A percentile compares a stretch with the other conserved stretches of the same genome.
These are phyloP conservation scores for Oryzias melastigma DNA, from an alignment of 2,113 vertebrate genomes.

Conservation along the genomic window DNA sequence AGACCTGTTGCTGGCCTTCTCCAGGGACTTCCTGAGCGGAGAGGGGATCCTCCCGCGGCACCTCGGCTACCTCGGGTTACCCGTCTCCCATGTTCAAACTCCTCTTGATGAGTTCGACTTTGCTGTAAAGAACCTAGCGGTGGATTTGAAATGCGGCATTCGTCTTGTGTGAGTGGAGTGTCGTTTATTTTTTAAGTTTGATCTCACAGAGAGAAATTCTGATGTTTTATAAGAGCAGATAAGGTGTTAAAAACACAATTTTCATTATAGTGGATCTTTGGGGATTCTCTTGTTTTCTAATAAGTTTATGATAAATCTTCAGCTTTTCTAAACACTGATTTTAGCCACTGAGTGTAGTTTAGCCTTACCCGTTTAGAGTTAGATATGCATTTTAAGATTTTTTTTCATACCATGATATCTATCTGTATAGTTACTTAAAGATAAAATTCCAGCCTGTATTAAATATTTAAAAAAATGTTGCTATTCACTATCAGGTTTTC, in stretches of 20 bases:
- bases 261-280: too few relatives aligned
- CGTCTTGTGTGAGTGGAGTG: slow-evolving; percentile 88
- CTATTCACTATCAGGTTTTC: too few relatives aligned
- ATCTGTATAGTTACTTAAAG: too few relatives aligned
- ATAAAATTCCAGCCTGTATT: too few relatives aligned
- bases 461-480: too few relatives aligned
- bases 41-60: slow-evolving; percentile 95
- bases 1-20: slow-evolving; percentile 92
- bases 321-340: too few relatives aligned
- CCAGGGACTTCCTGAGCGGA: slow-evolving; percentile 93
- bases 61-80: slow-evolving; percentile 85
- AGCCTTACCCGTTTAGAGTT: too few relatives aligned
- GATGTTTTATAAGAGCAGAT: slow-evolving; percentile 7
- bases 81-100: slow-evolving; percentile 86
- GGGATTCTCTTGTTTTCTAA: too few relatives aligned
- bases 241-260: not conserved
- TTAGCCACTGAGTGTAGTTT: too few relatives aligned
- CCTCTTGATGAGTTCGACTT: slow-evolving; percentile 94
- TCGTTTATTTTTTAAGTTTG: not conserved
- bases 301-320: too few relatives aligned
- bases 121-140: slow-evolving; percentile 89
- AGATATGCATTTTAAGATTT: too few relatives aligned
- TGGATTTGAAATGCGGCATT: slow-evolving; percentile 90
- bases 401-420: too few relatives aligned
- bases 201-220: not conserved